Conservation (phyloP, 2,888 invertebrate species). For the Acanthopleura granulata region DNA sequence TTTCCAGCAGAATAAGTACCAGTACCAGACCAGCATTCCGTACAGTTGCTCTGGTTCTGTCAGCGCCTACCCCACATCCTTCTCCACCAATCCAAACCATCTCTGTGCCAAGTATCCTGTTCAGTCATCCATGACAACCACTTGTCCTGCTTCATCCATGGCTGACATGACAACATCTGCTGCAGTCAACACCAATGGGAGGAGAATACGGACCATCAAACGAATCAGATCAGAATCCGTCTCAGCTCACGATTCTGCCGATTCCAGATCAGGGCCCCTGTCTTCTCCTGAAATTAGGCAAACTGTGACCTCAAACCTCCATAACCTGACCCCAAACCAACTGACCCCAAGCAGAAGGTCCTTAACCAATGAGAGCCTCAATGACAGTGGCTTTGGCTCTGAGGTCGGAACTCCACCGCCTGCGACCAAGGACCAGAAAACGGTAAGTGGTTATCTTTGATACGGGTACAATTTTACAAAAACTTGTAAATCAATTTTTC, state of each 20-base stretch:
- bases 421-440: too few species aligned
- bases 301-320: neutral
- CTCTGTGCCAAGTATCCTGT: neutral
- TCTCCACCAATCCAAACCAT: neutral
- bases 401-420: neutral
- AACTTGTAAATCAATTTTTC: too few species aligned
- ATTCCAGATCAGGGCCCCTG: neutral
- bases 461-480: too few species aligned
- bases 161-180: neutral
- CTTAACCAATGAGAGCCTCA: neutral
- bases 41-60: neutral
- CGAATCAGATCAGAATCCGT: neutral
- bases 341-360: neutral
- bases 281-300: neutral
- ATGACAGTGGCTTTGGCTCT: conserved; percentile 6
- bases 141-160: neutral
- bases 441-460: too few species aligned
- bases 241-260: neutral
- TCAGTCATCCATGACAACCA: neutral
- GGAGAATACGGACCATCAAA: too few species aligned
- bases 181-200: too few species aligned
- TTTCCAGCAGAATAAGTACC: neutral
- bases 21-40: neutral
- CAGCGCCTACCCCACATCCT: neutral
- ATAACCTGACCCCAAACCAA: neutral